These are phyloP conservation scores for Lepidochitona cinerea DNA, from an alignment of 2,888 invertebrate species.

Conservation along the genomic window DNA sequence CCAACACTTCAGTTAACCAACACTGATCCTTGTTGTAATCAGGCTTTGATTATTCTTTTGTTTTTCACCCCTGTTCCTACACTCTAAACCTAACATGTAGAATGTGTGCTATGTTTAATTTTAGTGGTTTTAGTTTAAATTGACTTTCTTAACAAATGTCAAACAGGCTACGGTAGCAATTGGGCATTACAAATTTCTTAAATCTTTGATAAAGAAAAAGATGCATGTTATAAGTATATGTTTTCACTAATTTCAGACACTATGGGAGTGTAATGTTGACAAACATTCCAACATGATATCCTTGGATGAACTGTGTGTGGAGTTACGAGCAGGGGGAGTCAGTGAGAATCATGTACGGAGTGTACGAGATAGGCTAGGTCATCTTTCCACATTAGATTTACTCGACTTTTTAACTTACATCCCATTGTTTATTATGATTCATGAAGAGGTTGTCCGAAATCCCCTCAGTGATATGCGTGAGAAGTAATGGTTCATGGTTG, in stretches of 20 bases:
- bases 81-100: no score
- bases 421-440: constrained; percentile 68
- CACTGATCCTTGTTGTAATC: no score
- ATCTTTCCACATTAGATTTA: constrained; percentile 57
- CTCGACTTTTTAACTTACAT: constrained; percentile 69
- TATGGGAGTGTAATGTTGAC: constrained; percentile 69
- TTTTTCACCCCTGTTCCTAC: no score
- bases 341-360: constrained; percentile 58
- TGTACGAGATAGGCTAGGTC: constrained; percentile 58
- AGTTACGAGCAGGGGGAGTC: constrained; percentile 66
- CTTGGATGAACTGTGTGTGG: constrained; percentile 62
- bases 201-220: no score
- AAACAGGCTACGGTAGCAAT: no score
- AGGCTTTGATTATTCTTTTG: no score
- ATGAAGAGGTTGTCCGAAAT: constrained; percentile 63
- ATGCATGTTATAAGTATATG: neutral
- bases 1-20: no score
- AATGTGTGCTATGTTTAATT: no score
- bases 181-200: no score
- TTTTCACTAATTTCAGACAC: constrained; percentile 47
- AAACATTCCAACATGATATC: constrained; percentile 59
- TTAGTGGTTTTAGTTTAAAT: no score
- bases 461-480: constrained; percentile 57
- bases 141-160: no score
- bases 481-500: constrained; percentile 34